A percentile compares a stretch with the other conserved stretches of the same genome.
Conservation (phyloP, 2,797 vertebrate species). For the Danio tinwini region DNA sequence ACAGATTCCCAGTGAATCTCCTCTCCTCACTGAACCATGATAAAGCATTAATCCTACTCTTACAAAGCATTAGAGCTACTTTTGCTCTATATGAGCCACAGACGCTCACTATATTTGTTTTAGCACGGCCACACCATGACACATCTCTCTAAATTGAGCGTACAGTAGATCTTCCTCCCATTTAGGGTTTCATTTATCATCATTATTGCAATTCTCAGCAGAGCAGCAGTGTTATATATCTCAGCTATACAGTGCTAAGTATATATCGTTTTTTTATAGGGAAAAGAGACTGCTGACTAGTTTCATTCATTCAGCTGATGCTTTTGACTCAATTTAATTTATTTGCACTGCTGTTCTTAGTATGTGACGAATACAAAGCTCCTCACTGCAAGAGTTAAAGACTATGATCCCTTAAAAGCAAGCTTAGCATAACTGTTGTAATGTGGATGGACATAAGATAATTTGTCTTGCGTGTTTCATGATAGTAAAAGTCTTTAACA, state of each 20-base stretch:
- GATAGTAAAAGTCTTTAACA: background rate
- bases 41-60: constrained; percentile 28
- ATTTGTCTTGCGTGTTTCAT: constrained; percentile 19
- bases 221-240: background rate
- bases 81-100: constrained; percentile 1
- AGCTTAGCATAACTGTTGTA: constrained; percentile 32
- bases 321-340: constrained; percentile 25
- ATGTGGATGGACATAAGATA: constrained; percentile 27
- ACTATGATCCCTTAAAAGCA: constrained; percentile 49
- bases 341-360: constrained; percentile 23
- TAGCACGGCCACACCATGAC: background rate
- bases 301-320: constrained; percentile 6
- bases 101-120: constrained; percentile 8
- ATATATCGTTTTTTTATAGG: background rate
- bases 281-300: background rate
- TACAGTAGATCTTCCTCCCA: background rate
- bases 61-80: constrained; percentile 8
- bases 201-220: constrained; percentile 15
- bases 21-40: constrained; percentile 3
- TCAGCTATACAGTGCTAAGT: background rate
- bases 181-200: constrained; percentile 14
- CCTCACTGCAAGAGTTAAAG: constrained; percentile 15
- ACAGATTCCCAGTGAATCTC: background rate
- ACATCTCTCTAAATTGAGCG: background rate
- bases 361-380: constrained; percentile 34